These are phyloP conservation scores for Columba guinea DNA, from an alignment of 2,797 vertebrate genomes.

Conservation along the genomic window DNA sequence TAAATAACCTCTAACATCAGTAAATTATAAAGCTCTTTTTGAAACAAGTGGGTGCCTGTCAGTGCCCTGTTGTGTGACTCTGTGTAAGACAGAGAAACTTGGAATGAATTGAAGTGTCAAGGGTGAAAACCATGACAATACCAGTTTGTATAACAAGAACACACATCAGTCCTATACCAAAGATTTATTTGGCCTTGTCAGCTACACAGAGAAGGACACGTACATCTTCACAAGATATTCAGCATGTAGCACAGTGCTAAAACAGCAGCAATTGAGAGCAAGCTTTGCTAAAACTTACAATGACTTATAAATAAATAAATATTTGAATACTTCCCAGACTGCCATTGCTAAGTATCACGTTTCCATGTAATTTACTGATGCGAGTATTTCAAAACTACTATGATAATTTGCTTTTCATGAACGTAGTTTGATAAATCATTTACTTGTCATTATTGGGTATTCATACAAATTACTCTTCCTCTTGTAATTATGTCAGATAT, in stretches of 20 bases:
- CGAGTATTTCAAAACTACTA: not conserved
- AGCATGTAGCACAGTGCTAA: not conserved
- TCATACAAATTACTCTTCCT: not conserved
- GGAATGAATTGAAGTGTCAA: not conserved
- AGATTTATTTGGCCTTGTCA: constrained; percentile 12
- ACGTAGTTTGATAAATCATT: not conserved
- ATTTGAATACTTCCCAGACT: not conserved
- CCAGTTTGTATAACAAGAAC: not conserved
- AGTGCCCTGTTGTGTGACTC: not conserved
- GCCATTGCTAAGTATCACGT: not conserved
- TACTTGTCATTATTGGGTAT: not conserved
- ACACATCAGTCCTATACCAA: not conserved
- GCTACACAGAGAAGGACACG: not conserved
- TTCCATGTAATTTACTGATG: not conserved
- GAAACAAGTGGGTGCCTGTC: not conserved
- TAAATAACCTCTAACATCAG: constrained; percentile 40
- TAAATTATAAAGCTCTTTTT: constrained; percentile 13
- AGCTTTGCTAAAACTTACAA: not conserved
- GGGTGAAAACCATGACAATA: constrained; percentile 4
- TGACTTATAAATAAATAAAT: not conserved
- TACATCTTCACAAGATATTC: not conserved
- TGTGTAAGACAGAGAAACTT: not conserved
- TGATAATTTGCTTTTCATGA: not conserved
- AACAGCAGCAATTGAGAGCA: not conserved
- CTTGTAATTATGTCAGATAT: not conserved